These are phyloP conservation scores for Epiblema foenella DNA, from an alignment of 2,888 invertebrate species.

Conservation along the genomic window DNA sequence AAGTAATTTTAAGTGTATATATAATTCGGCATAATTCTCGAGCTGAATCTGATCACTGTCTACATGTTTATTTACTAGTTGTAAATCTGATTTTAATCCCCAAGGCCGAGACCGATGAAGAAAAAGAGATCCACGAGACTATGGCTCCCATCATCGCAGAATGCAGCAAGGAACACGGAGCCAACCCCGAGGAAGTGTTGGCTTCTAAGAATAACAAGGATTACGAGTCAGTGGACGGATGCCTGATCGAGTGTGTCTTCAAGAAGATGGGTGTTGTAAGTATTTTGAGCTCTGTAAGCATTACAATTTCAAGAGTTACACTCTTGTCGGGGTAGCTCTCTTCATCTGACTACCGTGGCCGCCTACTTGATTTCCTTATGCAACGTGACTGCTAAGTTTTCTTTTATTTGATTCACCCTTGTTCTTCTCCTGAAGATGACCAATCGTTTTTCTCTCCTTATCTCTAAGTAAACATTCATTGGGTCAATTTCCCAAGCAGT, in stretches of 20 bases:
- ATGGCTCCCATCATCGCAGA: constrained; percentile 32
- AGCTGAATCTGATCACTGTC: background rate
- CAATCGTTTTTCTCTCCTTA: no score
- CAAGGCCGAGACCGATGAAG: constrained; percentile 38
- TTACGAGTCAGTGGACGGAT: constrained; percentile 27
- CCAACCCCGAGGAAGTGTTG: constrained; percentile 23
- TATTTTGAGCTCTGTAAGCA: background rate
- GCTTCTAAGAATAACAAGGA: constrained; percentile 24
- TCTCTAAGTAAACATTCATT: no score
- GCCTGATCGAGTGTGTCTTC: constrained; percentile 36
- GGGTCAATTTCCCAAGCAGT: no score
- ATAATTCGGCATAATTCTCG: background rate
- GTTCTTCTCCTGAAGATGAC: no score
- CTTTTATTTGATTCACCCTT: no score
- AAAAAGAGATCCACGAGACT: constrained; percentile 22
- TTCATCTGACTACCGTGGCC: no score
- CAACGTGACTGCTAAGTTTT: no score
- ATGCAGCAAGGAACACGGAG: constrained; percentile 36
- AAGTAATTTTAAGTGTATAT: no score
- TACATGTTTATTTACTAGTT: background rate
- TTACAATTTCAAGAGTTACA: no score
- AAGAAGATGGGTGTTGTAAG: constrained; percentile 36
- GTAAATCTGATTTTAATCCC: background rate
- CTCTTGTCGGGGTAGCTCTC: no score
- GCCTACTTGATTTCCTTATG: no score